A percentile compares a stretch with the other conserved stretches of the same genome.
Conservation (phyloP, 2,888 invertebrate species). For the Furcula furcula region DNA sequence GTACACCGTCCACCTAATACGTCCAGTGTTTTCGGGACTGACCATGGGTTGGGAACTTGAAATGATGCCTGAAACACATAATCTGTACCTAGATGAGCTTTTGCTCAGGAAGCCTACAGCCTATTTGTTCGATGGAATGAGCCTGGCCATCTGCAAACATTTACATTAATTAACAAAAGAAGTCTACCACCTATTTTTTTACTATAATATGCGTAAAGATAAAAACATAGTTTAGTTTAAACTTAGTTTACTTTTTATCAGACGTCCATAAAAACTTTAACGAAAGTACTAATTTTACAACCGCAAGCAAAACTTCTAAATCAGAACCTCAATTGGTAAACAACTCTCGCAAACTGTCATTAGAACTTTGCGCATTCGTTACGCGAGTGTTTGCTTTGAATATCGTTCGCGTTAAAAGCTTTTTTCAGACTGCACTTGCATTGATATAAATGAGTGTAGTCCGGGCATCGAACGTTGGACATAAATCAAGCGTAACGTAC, state of each 20-base stretch:
- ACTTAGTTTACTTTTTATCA: not conserved
- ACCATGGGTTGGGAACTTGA: too few relatives aligned
- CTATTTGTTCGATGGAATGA: too few relatives aligned
- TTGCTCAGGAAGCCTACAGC: too few relatives aligned
- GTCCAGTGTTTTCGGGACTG: too few relatives aligned
- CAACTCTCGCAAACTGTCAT: constrained; percentile 30
- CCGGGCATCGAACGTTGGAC: constrained; percentile 49
- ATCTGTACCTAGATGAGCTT: too few relatives aligned
- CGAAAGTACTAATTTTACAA: constrained; percentile 1
- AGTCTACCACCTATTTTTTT: too few relatives aligned
- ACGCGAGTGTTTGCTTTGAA: constrained; percentile 44
- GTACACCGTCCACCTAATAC: too few relatives aligned
- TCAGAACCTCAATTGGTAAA: constrained; percentile 15
- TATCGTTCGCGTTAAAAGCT: constrained; percentile 65
- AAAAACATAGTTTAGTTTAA: too few relatives aligned
- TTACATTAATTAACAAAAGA: too few relatives aligned
- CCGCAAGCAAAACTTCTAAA: constrained; percentile 15
- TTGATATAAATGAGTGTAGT: constrained; percentile 73
- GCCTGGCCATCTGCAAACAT: too few relatives aligned
- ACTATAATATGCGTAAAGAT: too few relatives aligned
- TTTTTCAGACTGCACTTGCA: constrained; percentile 59
- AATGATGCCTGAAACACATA: too few relatives aligned
- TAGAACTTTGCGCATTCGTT: constrained; percentile 42
- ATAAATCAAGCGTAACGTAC: constrained; percentile 61
- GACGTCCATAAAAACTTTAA: not conserved